A percentile compares a stretch with the other conserved stretches of the same genome.
Evolutionary conservation across 2,113 vertebrate species (phyloP).

Genomic region (Pyrgilauda ruficollis): DNA sequence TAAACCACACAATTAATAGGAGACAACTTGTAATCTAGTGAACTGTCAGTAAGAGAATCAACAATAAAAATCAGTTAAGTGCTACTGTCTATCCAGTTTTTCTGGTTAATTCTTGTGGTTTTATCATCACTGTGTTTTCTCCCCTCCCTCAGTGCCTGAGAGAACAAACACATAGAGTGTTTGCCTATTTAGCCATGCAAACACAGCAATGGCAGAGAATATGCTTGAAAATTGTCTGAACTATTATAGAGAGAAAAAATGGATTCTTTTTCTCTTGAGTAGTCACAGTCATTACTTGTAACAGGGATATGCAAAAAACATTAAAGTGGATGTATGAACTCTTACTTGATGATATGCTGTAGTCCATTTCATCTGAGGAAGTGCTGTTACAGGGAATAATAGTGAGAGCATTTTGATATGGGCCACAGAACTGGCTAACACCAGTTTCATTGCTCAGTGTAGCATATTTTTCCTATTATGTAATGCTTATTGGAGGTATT

Average conservation of each 20-base stretch:
- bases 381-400: constrained; percentile 11
- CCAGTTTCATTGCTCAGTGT: constrained; percentile 1
- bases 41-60: not conserved
- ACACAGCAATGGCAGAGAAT: not conserved
- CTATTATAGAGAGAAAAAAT: not conserved
- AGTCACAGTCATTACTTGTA: not conserved
- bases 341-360: constrained; percentile 1
- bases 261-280: not conserved
- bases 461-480: constrained; percentile 46
- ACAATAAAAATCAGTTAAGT: not conserved
- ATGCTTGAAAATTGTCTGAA: not conserved
- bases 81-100: not conserved
- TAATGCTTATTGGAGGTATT: constrained; percentile 33
- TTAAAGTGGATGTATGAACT: constrained; percentile 33
- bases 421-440: constrained; percentile 6
- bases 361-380: constrained; percentile 40
- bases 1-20: not conserved
- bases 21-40: not conserved
- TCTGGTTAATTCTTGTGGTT: not conserved
- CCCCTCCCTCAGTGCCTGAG: not conserved
- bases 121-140: not conserved
- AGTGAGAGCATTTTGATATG: constrained; percentile 4
- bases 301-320: constrained; percentile 32
- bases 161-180: not conserved
- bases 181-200: not conserved